These are phyloP conservation scores for Rattus rattus DNA, from an alignment of 2,113 vertebrate species.

Conservation along the genomic window DNA sequence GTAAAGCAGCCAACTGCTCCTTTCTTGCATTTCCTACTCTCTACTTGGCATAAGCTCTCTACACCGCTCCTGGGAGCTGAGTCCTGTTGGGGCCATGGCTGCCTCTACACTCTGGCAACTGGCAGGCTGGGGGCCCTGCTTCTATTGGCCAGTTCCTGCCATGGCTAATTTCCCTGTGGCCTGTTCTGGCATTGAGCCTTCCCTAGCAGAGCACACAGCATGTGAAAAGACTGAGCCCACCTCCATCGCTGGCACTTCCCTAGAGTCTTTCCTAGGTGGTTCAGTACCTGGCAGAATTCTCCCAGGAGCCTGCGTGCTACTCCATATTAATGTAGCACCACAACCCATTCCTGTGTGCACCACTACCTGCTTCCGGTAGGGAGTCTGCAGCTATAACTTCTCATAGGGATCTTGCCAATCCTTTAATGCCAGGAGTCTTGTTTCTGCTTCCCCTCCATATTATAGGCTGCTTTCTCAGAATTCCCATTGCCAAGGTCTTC, in stretches of 20 bases:
- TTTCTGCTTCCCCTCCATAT: not conserved
- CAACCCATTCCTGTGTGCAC: not conserved
- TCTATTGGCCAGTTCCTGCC: conserved; percentile 65
- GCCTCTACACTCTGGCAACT: not conserved
- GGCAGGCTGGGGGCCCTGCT: conserved; percentile 25
- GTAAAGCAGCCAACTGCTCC: not conserved
- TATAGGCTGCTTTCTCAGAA: not conserved
- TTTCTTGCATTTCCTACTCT: not conserved
- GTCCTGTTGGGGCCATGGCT: not conserved
- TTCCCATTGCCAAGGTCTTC: not conserved
- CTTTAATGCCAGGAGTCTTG: not conserved
- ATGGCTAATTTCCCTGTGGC: conserved; percentile 36
- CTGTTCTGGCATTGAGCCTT: conserved; percentile 38
- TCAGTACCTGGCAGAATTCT: not conserved
- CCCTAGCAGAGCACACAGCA: not conserved
- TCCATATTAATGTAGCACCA: not conserved
- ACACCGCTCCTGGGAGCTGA: not conserved
- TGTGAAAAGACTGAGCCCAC: not conserved
- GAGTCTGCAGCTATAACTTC: not conserved
- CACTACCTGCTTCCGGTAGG: not conserved
- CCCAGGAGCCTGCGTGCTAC: not conserved
- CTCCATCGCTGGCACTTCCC: not conserved
- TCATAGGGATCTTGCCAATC: not conserved
- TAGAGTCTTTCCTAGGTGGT: not conserved
- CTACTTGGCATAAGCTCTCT: not conserved